phyloP scores from a whole-genome alignment of 1,140 invertebrate genomes.

The Brachionus manjavacas region DNA sequence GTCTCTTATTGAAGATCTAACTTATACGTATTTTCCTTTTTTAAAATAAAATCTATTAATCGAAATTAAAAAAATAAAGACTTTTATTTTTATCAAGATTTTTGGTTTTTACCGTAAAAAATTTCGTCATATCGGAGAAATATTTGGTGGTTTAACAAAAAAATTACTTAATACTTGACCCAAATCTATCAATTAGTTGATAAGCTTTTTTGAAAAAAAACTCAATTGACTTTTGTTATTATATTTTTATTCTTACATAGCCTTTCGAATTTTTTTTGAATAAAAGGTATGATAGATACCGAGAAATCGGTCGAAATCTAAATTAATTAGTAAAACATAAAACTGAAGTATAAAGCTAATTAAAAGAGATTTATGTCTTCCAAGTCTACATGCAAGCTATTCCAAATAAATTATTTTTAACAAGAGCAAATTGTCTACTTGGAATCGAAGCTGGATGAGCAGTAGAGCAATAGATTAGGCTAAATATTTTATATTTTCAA shows the following conservation, averaged over 20 bases:
- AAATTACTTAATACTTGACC: background rate
- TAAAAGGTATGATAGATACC: constrained; percentile 5
- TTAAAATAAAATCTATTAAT: too few relatives aligned
- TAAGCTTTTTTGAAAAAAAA: background rate
- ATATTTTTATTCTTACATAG: background rate
- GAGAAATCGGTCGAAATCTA: background rate
- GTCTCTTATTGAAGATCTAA: too few relatives aligned
- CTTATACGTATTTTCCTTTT: too few relatives aligned
- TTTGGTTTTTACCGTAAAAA: background rate
- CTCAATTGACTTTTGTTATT: background rate
- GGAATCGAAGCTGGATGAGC: background rate
- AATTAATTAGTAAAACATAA: constrained; percentile 27
- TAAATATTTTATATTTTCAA: constrained; percentile 9
- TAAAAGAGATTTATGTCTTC: constrained; percentile 28
- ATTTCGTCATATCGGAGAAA: background rate
- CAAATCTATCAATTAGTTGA: background rate
- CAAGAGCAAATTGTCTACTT: background rate
- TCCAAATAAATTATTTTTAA: constrained; percentile 21
- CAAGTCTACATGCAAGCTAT: constrained; percentile 22
- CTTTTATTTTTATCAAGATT: too few relatives aligned
- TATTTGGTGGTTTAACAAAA: background rate
- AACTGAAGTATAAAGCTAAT: constrained; percentile 22
- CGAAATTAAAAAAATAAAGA: too few relatives aligned
- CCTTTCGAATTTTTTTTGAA: background rate
- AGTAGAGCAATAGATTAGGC: background rate